Evolutionary conservation across 2,113 vertebrate species (phyloP), one percentile per base, ranked within the genome.

Genomic region (Mormyrus iriodes): DNA sequence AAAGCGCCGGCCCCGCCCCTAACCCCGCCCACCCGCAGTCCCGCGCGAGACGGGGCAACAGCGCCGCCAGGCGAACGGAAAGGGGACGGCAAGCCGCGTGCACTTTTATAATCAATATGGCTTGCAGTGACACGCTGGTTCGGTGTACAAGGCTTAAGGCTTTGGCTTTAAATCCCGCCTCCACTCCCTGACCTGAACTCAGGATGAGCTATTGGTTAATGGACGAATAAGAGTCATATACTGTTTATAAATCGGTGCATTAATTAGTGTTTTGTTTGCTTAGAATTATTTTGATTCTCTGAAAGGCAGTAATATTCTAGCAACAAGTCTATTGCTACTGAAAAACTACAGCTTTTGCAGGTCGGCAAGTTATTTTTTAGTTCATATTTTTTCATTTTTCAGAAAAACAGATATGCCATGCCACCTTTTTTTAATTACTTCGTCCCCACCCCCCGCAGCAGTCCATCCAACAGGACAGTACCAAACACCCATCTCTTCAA

Each of bases 1-100:
- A 15, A 10, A 12, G 79, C 79, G 15, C 42, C 10, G 79, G 39
- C 6, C 3, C 79, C 35, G 79, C 42, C 44, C 39, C 9, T 24
- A 19, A 44, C 79, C 44, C 82, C 82, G 24, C 82, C 31, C 73
- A 76, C 15, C 31, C 69, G 27, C 69, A 76, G 69, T 39, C 73
- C 35, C 35, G 82, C 44, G 6, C 58, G 82, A 3, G 5, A 35
- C 19, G 52, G 46, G 88, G 83, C 69, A 55, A 90, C 42, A 90
- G 90, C 58, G 90, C 53, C 89, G 5, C 46, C 89, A 73, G 5
- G 13, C 52, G 88, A 48, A 3, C 15, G 44, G 44, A 21, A n/a
- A 48, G 5, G 17, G 82, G 9, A 3, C n/a, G 21, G 44, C 8
- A 15, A 8, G 19, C 19, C 39, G 15, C 7, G 10, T 10, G 79